Evolutionary conservation across 2,888 invertebrate species (phyloP).

Genomic region (Camptogramma bilineatum): DNA sequence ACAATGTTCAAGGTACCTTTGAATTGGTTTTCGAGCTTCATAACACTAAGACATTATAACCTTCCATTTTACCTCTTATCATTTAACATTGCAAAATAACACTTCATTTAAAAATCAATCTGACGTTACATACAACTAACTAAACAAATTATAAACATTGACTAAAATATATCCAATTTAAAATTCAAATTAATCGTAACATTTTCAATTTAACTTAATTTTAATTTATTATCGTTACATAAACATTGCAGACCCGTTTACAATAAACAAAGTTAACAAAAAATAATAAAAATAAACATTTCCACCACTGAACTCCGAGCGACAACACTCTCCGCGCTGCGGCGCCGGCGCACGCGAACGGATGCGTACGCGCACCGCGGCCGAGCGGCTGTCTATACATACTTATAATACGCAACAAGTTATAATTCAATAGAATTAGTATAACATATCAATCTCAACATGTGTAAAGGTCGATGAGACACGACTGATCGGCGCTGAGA

Average conservation of each 20-base stretch:
- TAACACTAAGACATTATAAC: conserved; percentile 82
- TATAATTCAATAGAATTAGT: conserved; percentile 85
- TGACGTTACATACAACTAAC: conserved; percentile 75
- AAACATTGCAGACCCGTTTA: conserved; percentile 83
- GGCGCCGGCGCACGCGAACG: conserved; percentile 36
- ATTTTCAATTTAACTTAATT: conserved; percentile 76
- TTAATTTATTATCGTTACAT: conserved; percentile 74
- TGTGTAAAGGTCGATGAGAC: conserved; percentile 83
- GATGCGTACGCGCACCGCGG: conserved; percentile 19
- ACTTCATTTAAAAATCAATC: conserved; percentile 75
- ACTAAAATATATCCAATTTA: conserved; percentile 82
- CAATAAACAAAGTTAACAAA: conserved; percentile 82
- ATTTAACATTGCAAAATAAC: conserved; percentile 82
- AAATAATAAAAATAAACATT: conserved; percentile 76
- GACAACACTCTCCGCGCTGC: conserved; percentile 62
- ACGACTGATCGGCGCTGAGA: conserved; percentile 60
- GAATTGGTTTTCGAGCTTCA: conserved; percentile 83
- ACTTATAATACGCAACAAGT: conserved; percentile 84
- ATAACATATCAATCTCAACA: conserved; percentile 85
- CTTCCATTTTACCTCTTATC: conserved; percentile 77
- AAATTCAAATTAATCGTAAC: conserved; percentile 75
- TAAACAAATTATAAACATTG: conserved; percentile 76
- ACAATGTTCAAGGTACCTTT: conserved; percentile 86
- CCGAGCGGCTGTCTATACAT: conserved; percentile 51
- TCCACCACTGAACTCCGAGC: conserved; percentile 73